Conservation (phyloP, 2,113 vertebrate genomes). For the Pelmatolapia mariae region DNA sequence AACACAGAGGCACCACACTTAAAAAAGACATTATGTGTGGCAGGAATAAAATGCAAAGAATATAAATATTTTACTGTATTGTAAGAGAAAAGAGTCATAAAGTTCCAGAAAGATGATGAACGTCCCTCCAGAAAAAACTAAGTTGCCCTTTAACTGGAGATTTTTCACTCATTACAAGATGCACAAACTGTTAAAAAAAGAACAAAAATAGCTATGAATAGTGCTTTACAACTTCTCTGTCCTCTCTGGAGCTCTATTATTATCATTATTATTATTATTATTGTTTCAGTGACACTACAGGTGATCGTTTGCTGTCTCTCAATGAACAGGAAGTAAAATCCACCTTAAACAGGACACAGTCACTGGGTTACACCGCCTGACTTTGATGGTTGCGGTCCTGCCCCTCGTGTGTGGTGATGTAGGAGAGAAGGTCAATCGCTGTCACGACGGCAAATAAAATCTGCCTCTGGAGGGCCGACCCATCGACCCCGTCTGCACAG, state of each 20-base stretch:
- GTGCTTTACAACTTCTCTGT: neutral
- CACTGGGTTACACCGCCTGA: neutral
- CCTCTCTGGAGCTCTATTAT: neutral
- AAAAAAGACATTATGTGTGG: neutral
- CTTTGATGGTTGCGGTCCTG: neutral
- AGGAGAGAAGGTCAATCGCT: slow-evolving; percentile 80
- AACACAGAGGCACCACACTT: neutral
- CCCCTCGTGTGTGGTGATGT: slow-evolving; percentile 65
- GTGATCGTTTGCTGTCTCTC: neutral
- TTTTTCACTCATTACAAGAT: neutral
- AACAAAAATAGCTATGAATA: neutral
- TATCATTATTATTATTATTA: neutral
- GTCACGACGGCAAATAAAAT: slow-evolving; percentile 84
- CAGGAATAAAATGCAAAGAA: neutral
- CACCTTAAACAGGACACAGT: neutral
- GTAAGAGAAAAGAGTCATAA: neutral
- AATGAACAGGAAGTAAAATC: neutral
- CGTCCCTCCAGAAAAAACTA: neutral
- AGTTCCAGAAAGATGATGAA: neutral
- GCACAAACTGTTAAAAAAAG: neutral
- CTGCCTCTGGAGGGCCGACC: slow-evolving; percentile 64
- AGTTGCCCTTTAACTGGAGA: neutral
- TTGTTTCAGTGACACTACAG: neutral
- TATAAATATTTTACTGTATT: neutral
- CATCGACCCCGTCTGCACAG: slow-evolving; percentile 33